Conservation (phyloP, 2,888 invertebrate species). For the Rhagium mordax region DNA sequence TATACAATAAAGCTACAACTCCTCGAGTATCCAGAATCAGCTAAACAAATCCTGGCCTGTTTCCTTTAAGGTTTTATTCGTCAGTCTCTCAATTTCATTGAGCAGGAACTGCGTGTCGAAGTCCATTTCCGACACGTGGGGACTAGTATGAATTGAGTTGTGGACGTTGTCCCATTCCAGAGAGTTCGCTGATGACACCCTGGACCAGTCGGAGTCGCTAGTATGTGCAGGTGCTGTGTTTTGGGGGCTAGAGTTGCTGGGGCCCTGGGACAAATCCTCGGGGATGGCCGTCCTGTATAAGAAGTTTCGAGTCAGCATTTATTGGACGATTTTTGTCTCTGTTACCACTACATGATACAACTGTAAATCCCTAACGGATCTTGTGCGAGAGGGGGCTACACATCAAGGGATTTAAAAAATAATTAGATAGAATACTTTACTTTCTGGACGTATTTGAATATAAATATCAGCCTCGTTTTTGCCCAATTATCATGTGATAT, state of each 20-base stretch:
- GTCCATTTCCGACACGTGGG: conserved; percentile 73
- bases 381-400: neutral
- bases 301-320: neutral
- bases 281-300: conserved; percentile 59
- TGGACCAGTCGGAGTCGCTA: conserved; percentile 73
- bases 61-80: conserved; percentile 77
- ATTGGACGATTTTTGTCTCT: no score
- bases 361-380: neutral
- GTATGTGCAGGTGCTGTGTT: conserved; percentile 55
- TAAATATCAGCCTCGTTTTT: no score
- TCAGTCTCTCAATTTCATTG: conserved; percentile 79
- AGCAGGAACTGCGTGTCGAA: conserved; percentile 78
- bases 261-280: conserved; percentile 54
- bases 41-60: conserved; percentile 72
- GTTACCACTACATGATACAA: neutral
- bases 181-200: conserved; percentile 78
- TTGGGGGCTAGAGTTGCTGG: conserved; percentile 61
- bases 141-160: conserved; percentile 63
- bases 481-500: no score
- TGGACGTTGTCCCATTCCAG: conserved; percentile 80
- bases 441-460: no score
- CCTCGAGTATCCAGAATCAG: conserved; percentile 57
- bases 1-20: conserved; percentile 12
- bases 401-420: neutral
- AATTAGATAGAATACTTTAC: no score